Evolutionary conservation across 2,113 vertebrate species (phyloP).

Genomic region (Uria lomvia): DNA sequence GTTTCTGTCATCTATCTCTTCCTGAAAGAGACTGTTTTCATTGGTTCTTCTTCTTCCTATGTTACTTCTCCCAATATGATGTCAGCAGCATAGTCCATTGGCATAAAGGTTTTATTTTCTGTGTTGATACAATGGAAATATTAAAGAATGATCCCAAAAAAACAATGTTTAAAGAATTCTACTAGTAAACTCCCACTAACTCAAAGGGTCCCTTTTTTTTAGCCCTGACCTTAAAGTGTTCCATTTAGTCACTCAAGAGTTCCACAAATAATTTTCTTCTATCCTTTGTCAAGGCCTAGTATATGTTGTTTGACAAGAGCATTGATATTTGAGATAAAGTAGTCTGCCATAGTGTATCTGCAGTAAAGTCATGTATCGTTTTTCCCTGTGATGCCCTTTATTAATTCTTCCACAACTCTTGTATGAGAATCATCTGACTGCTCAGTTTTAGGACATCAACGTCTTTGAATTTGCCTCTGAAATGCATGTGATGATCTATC

Average conservation of each 20-base stretch:
- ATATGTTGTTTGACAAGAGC: background rate
- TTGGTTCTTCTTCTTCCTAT: background rate
- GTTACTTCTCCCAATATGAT: background rate
- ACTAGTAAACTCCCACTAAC: background rate
- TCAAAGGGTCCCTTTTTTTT: background rate
- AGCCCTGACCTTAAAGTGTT: background rate
- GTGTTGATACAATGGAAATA: background rate
- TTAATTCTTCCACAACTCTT: background rate
- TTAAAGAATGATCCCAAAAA: background rate
- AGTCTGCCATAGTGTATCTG: background rate
- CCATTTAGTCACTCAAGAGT: background rate
- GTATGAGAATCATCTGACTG: background rate
- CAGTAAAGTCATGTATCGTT: fast-evolving
- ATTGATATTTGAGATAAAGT: background rate
- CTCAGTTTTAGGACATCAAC: background rate
- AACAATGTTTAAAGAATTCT: background rate
- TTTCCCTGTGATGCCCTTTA: background rate
- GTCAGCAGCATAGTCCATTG: background rate
- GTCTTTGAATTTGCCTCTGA: background rate
- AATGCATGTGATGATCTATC: background rate
- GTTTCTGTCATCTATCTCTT: background rate
- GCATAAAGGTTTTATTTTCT: background rate
- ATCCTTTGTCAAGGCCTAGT: background rate
- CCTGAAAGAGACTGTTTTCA: background rate
- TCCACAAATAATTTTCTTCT: background rate